Evolutionary conservation across 2,888 invertebrate species (phyloP).

Genomic region (Leptura quadrifasciata): DNA sequence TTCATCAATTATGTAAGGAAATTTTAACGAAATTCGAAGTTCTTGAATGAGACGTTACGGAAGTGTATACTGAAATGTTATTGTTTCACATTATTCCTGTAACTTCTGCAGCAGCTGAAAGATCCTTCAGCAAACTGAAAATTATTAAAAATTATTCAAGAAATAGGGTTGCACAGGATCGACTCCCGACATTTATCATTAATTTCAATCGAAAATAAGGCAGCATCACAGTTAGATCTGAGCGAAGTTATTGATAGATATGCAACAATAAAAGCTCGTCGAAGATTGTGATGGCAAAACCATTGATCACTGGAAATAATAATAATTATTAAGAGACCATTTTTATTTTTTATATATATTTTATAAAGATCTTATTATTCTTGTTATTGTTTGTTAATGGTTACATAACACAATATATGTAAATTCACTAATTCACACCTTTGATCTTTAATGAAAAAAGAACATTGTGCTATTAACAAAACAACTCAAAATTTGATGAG

Average conservation of each 20-base stretch:
- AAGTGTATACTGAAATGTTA: constrained; percentile 36
- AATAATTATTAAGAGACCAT: too few species aligned
- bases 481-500: too few species aligned
- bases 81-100: constrained; percentile 44
- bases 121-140: constrained; percentile 43
- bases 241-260: constrained; percentile 44
- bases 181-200: constrained; percentile 52
- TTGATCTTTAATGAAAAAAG: too few species aligned
- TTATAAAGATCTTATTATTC: too few species aligned
- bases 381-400: too few species aligned
- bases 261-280: constrained; percentile 27
- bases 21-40: constrained; percentile 26
- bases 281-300: neutral
- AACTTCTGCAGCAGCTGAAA: constrained; percentile 50
- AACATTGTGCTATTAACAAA: too few species aligned
- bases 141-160: constrained; percentile 44
- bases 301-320: too few species aligned
- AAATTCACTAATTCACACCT: too few species aligned
- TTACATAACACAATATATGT: too few species aligned
- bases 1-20: constrained; percentile 35
- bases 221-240: neutral
- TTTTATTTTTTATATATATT: too few species aligned
- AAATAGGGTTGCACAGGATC: constrained; percentile 57
- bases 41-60: constrained; percentile 29
- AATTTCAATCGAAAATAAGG: constrained; percentile 47